A percentile compares a stretch with the other conserved stretches of the same genome.
phyloP scores from a whole-genome alignment of 2,888 invertebrate genomes.

The Diaperis boleti region DNA sequence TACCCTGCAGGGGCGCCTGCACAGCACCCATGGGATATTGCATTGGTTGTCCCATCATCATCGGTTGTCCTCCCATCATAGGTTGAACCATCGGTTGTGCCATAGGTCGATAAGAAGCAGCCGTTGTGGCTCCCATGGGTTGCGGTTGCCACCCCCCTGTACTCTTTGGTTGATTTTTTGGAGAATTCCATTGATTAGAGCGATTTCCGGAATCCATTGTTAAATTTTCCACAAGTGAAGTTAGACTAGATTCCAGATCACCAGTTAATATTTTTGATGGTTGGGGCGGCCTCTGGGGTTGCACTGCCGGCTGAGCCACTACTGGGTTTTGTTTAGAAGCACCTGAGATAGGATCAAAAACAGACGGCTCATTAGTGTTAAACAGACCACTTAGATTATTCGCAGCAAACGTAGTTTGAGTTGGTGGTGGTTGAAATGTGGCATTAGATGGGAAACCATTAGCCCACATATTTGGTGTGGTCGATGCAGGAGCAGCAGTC shows the following conservation, averaged over 20 bases:
- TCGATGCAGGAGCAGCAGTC: conserved; percentile 51
- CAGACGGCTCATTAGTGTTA: conserved; percentile 67
- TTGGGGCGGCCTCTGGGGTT: conserved; percentile 58
- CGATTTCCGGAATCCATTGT: conserved; percentile 78
- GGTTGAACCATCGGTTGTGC: conserved; percentile 61
- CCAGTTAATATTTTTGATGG: conserved; percentile 81
- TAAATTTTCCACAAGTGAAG: conserved; percentile 93
- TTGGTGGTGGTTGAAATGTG: conserved; percentile 40
- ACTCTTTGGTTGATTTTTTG: conserved; percentile 75
- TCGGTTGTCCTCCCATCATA: conserved; percentile 51
- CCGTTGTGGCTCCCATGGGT: conserved; percentile 88
- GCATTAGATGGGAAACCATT: conserved; percentile 54
- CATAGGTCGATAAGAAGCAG: conserved; percentile 87
- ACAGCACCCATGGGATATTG: conserved; percentile 52
- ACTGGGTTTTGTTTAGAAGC: conserved; percentile 52
- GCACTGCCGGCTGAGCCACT: conserved; percentile 70
- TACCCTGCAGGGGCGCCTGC: conserved; percentile 49
- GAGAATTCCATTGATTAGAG: conserved; percentile 87
- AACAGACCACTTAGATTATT: conserved; percentile 68
- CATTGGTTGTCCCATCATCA: conserved; percentile 40
- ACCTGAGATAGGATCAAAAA: conserved; percentile 73
- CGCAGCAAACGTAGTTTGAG: conserved; percentile 53
- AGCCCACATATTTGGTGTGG: conserved; percentile 56
- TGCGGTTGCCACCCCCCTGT: conserved; percentile 83
- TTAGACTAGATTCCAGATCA: conserved; percentile 94